Conservation (phyloP, 2,888 invertebrate species). For the Sphecodes monilicornis region DNA sequence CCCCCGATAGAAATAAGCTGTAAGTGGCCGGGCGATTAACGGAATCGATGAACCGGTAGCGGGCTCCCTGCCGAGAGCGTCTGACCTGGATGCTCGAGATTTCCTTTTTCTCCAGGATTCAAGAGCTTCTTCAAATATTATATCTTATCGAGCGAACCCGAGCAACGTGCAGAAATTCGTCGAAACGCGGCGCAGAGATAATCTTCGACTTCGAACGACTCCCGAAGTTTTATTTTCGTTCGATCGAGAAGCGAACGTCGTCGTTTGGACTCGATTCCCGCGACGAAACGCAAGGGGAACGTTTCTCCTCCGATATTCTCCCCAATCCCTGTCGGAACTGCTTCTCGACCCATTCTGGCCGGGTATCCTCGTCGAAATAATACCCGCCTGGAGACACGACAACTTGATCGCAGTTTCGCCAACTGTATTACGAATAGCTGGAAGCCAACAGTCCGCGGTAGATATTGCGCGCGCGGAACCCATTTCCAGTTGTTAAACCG, state of each 20-base stretch:
- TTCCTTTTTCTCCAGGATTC: not conserved
- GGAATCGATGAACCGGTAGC: slow-evolving; percentile 46
- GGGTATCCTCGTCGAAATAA: slow-evolving; percentile 35
- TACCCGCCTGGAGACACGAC: slow-evolving; percentile 20
- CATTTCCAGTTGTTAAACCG: slow-evolving; percentile 70
- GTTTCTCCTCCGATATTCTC: not conserved
- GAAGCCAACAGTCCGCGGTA: slow-evolving; percentile 57
- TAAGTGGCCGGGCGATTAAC: slow-evolving; percentile 49
- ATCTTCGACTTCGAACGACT: not conserved
- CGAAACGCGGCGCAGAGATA: slow-evolving; percentile 6
- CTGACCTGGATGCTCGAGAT: not conserved
- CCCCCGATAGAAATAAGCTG: slow-evolving; percentile 39
- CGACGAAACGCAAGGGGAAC: not conserved
- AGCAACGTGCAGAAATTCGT: not conserved
- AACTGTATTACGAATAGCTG: slow-evolving; percentile 36
- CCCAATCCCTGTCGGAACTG: not conserved
- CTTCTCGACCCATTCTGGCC: not conserved
- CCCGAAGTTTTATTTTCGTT: slow-evolving; percentile 21
- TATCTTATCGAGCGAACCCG: not conserved
- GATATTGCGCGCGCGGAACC: slow-evolving; percentile 56
- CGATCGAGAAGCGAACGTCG: not conserved
- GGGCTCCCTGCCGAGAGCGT: not conserved
- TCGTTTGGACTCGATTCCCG: slow-evolving; percentile 11
- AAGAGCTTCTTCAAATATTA: not conserved
- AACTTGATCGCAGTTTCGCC: slow-evolving; percentile 42